Percentiles rank a stretch among this genome's conserved stretches.
These are phyloP conservation scores for Timema podura DNA, from an alignment of 2,888 invertebrate genomes.

Conservation along the genomic window DNA sequence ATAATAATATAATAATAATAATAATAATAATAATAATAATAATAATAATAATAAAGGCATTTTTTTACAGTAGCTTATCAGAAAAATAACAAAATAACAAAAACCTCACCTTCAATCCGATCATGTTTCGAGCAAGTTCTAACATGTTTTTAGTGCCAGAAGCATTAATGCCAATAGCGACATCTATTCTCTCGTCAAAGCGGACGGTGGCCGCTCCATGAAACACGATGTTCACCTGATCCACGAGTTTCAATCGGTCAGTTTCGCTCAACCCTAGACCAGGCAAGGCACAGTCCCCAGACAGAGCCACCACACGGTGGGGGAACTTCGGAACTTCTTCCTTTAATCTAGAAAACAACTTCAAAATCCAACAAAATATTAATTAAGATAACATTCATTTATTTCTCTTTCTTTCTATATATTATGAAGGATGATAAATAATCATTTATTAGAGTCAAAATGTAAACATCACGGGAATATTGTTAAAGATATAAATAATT, in stretches of 20 bases:
- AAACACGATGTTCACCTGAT: slow-evolving; percentile 60
- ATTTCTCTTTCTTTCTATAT: too few species aligned
- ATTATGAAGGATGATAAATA: too few species aligned
- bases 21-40: too few species aligned
- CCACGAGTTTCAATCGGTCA: slow-evolving; percentile 51
- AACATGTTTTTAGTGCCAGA: slow-evolving; percentile 72
- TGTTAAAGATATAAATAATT: too few species aligned
- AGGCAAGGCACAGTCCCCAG: slow-evolving; percentile 59
- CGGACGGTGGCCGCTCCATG: slow-evolving; percentile 91
- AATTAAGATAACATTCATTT: too few species aligned
- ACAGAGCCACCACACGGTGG: slow-evolving; percentile 51
- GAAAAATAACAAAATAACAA: not conserved
- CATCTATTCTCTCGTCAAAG: slow-evolving; percentile 77
- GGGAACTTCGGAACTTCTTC: slow-evolving; percentile 59
- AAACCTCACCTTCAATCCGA: slow-evolving; percentile 59
- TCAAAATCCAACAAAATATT: slow-evolving; percentile 28
- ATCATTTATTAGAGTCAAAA: too few species aligned
- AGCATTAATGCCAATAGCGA: slow-evolving; percentile 76
- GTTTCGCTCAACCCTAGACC: slow-evolving; percentile 56
- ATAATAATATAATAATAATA: too few species aligned
- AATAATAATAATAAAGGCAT: too few species aligned
- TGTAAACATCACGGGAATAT: too few species aligned
- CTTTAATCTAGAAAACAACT: slow-evolving; percentile 55
- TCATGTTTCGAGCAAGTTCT: slow-evolving; percentile 64
- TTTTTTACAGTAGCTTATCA: too few species aligned